These are phyloP conservation scores for Oasisia sp. DNA, from an alignment of 2,888 invertebrate species.

Conservation along the genomic window DNA sequence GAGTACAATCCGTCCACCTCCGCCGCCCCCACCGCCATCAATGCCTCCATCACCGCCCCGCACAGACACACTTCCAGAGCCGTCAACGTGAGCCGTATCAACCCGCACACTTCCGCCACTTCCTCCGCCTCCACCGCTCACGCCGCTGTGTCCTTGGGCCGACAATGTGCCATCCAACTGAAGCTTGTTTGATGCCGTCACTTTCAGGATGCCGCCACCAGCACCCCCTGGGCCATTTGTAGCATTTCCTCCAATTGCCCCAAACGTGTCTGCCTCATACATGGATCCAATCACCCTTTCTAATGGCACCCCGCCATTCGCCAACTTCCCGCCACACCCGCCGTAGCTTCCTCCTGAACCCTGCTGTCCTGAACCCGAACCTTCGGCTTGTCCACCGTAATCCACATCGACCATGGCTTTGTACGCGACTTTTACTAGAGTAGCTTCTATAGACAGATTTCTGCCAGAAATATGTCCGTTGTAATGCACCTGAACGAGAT, in stretches of 20 bases:
- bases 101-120: background rate
- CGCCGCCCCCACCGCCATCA: slow-evolving; percentile 26
- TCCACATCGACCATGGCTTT: slow-evolving; percentile 42
- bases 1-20: slow-evolving; percentile 6
- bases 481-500: slow-evolving; percentile 23
- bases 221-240: slow-evolving; percentile 35
- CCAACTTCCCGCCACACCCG: slow-evolving; percentile 46
- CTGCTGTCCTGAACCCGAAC: background rate
- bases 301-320: slow-evolving; percentile 30
- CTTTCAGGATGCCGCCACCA: slow-evolving; percentile 44
- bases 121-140: slow-evolving; percentile 37
- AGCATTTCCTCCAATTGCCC: slow-evolving; percentile 45
- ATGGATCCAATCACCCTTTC: slow-evolving; percentile 32
- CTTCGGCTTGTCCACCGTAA: slow-evolving; percentile 36
- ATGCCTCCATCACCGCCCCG: slow-evolving; percentile 41
- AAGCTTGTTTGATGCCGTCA: slow-evolving; percentile 29
- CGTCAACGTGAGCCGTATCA: background rate
- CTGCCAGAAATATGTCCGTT: slow-evolving; percentile 27
- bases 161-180: slow-evolving; percentile 44
- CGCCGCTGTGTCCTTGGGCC: slow-evolving; percentile 41
- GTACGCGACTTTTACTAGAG: slow-evolving; percentile 44
- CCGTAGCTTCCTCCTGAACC: slow-evolving; percentile 50
- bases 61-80: slow-evolving; percentile 46
- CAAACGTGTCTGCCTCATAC: slow-evolving; percentile 36
- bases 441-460: slow-evolving; percentile 40